Percentiles rank a stretch among this genome's conserved stretches.
phyloP scores from a whole-genome alignment of 2,888 invertebrate species.

The Lottia scabra region DNA sequence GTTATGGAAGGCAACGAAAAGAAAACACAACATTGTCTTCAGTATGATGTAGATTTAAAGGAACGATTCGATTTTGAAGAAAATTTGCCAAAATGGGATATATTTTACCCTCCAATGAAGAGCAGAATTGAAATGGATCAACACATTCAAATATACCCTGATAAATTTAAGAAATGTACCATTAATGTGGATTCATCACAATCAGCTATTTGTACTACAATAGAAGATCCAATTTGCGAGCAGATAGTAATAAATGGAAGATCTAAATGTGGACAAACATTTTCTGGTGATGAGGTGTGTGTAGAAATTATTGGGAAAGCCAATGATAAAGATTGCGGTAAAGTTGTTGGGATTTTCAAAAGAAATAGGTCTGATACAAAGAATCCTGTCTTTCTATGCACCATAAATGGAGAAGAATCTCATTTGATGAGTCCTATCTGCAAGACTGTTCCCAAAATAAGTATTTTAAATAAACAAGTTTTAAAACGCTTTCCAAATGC shows the following conservation, averaged over 20 bases:
- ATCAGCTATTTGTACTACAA: slow-evolving; percentile 12
- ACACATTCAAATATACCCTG: slow-evolving; percentile 3
- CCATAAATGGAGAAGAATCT: slow-evolving; percentile 34
- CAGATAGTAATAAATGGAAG: slow-evolving; percentile 29
- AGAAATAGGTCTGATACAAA: slow-evolving; percentile 3
- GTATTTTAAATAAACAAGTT: neutral
- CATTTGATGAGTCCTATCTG: slow-evolving; percentile 44
- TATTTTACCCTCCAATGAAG: slow-evolving; percentile 9
- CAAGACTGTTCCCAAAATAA: slow-evolving; percentile 48
- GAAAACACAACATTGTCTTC: neutral
- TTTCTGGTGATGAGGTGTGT: slow-evolving; percentile 28
- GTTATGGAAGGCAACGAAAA: neutral
- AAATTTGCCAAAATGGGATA: neutral
- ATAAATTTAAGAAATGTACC: slow-evolving; percentile 21
- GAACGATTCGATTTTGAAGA: neutral
- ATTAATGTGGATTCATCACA: slow-evolving; percentile 24
- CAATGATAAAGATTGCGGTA: slow-evolving; percentile 20
- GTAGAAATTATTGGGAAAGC: slow-evolving; percentile 26
- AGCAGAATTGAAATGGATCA: neutral
- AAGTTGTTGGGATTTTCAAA: slow-evolving; percentile 35
- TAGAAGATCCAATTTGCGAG: neutral
- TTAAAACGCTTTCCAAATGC: slow-evolving; percentile 5
- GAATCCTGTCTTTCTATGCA: slow-evolving; percentile 35
- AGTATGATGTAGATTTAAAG: neutral
- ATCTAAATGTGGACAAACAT: slow-evolving; percentile 31